Evolutionary conservation across 2,888 invertebrate genomes (phyloP).

Genomic region (Pollenia amentaria): DNA sequence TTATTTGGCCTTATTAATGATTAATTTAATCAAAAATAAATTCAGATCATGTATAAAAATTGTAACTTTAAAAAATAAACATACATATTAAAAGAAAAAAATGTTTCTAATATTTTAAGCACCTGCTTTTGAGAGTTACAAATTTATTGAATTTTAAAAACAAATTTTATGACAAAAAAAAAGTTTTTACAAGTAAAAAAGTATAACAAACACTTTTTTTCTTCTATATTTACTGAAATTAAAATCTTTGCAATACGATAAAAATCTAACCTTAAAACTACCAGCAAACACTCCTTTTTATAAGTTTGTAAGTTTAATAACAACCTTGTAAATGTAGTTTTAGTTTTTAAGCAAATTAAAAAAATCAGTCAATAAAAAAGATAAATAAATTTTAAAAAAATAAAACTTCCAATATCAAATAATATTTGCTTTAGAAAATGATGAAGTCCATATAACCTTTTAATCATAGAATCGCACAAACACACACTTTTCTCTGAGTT

Average conservation of each 20-base stretch:
- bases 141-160: no score
- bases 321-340: slow-evolving; percentile 53
- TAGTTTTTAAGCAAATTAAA: slow-evolving; percentile 28
- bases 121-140: no score
- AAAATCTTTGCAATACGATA: slow-evolving; percentile 55
- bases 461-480: neutral
- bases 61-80: no score
- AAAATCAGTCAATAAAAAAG: slow-evolving; percentile 1
- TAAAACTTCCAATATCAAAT: neutral
- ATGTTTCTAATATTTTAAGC: no score
- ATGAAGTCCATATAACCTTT: slow-evolving; percentile 46
- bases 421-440: neutral
- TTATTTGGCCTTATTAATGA: no score
- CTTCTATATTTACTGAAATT: neutral
- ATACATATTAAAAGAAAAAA: no score
- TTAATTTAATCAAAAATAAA: no score
- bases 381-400: neutral
- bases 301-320: neutral
- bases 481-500: neutral
- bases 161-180: neutral
- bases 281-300: slow-evolving; percentile 15
- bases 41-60: no score
- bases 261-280: slow-evolving; percentile 57
- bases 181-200: neutral
- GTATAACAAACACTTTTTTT: neutral